A percentile compares a stretch with the other conserved stretches of the same genome.
These are phyloP conservation scores for Herminia tarsipennalis DNA, from an alignment of 2,888 invertebrate species.

Conservation along the genomic window DNA sequence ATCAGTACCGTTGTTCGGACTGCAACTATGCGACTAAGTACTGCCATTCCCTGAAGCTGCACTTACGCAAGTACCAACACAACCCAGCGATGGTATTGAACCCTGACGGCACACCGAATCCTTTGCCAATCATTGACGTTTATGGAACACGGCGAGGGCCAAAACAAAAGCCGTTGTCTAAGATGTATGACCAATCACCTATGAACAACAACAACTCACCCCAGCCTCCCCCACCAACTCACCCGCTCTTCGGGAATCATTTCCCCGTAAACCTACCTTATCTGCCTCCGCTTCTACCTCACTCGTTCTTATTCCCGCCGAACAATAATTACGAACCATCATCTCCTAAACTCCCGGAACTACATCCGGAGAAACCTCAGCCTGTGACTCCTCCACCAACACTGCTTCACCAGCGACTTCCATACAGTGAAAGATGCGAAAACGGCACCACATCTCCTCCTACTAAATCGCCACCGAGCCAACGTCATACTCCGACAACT, in stretches of 20 bases:
- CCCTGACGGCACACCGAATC: slow-evolving; percentile 95
- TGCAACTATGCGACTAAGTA: slow-evolving; percentile 99
- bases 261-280: slow-evolving; percentile 79
- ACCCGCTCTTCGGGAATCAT: slow-evolving; percentile 74
- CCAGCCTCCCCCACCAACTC: slow-evolving; percentile 62
- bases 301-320: slow-evolving; percentile 80
- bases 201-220: slow-evolving; percentile 58
- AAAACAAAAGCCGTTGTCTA: slow-evolving; percentile 84
- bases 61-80: slow-evolving; percentile 96
- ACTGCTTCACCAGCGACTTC: slow-evolving; percentile 71
- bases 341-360: slow-evolving; percentile 62
- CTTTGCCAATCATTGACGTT: slow-evolving; percentile 94
- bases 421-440: slow-evolving; percentile 64
- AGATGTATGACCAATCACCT: slow-evolving; percentile 68
- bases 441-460: slow-evolving; percentile 52
- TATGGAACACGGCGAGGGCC: slow-evolving; percentile 96
- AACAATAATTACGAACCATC: slow-evolving; percentile 75
- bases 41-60: slow-evolving; percentile 98
- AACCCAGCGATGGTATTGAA: slow-evolving; percentile 96
- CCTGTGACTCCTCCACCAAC: slow-evolving; percentile 64
- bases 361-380: slow-evolving; percentile 54
- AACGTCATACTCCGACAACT: slow-evolving; percentile 63
- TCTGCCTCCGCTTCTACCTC: slow-evolving; percentile 77
- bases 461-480: slow-evolving; percentile 58
- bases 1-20: slow-evolving; percentile 96